Base-by-base conservation (phyloP, 1,140 invertebrate genomes). In the Bombus fervidus region DNA sequence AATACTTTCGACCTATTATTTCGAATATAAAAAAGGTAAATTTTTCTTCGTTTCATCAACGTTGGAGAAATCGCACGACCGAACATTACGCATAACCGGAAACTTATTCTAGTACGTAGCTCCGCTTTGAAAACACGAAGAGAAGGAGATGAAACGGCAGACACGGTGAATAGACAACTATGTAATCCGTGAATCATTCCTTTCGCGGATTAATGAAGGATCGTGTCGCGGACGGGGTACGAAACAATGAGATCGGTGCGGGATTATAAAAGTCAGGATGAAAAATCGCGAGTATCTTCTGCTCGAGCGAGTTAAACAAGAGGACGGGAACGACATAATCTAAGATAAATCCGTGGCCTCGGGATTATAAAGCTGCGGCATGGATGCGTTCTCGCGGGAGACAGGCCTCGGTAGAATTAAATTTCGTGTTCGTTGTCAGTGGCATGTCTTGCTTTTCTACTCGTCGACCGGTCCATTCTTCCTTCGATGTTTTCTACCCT, bases 181-280 rank as follows among this genome's bases (percentile, higher is more conserved):
- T 53, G n/a, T 31, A 66, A 31, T 66, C 62, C n/a, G 15, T 5
- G 62, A 66, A 66, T 66, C 62, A n/a, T 31, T 66, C 5, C 62
- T 66, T 39, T 72, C 75, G 39, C 53, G 82, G 66, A 78, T 77
- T 72, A 79, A 28, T 79, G 3, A n/a, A 47, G n/a, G 47, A 25
- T 13, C n/a, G 47, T 15, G 22, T 28, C n/a, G 80, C 12, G 47
- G 47, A 53, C 18, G 47, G 71, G 34, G 41, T 8, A 6, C 18
- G 68, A 18, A 53, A 53, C 57, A 82, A 82, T 22, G 39, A 59
- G 75, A 59, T 43, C 12, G 47, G 10, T 22, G 8, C 8, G 83
- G 28, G 18, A 81, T 81, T 81, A 81, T 85, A 64, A 80, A 72
- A 73, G 69, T 64, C 83, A 39, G 5, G 31, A 34, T 73, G 57